Evolutionary conservation across 2,113 vertebrate species (phyloP), one percentile per base, ranked within the genome.

Genomic region (Cathartes aura): DNA sequence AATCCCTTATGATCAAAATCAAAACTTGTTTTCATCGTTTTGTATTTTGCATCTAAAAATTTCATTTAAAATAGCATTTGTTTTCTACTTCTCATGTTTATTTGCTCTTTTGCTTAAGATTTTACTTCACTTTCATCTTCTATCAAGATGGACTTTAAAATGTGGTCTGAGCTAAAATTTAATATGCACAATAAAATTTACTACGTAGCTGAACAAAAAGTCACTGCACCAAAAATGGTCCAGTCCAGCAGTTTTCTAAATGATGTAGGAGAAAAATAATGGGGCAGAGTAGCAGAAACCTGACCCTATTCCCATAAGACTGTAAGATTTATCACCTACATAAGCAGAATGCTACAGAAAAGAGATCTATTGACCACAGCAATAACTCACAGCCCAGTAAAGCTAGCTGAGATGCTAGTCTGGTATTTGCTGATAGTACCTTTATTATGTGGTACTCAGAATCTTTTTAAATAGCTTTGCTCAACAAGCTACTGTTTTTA

Each of bases 241-340:
- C 96, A 97, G 96, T 95, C 97, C 90, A 96, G 90, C 97, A 97
- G 95, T 98, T 98, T 98, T 97, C 96, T 97, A 98, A 98, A 97
- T 97, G 98, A 98, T 97, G 91, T 95, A 97, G 96, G 96, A 98
- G 98, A 98, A 97, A 97, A 98, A 98, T 97, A 98, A 98, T 95
- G 96, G 96, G 96, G 89, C 94, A 87, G 96, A 97, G 96, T 97
- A 97, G 80, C 95, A 98, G 95, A 94, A 96, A 93, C 83, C 95
- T 87, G 96, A 96, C 96, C 97, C 95, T 92, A 95, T 97, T 98
- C 98, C 97, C 98, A 93, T 71, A 91, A 97, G 98, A 96, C 96
- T 89, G 91, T 96, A 97, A 98, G 98, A 98, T 98, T 98, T 98
- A 99, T 98, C 98, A 98, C 98, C 95, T 97, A 94, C 97, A 97